Conservation (phyloP, 2,797 vertebrate genomes). For the Semotilus atromaculatus region DNA sequence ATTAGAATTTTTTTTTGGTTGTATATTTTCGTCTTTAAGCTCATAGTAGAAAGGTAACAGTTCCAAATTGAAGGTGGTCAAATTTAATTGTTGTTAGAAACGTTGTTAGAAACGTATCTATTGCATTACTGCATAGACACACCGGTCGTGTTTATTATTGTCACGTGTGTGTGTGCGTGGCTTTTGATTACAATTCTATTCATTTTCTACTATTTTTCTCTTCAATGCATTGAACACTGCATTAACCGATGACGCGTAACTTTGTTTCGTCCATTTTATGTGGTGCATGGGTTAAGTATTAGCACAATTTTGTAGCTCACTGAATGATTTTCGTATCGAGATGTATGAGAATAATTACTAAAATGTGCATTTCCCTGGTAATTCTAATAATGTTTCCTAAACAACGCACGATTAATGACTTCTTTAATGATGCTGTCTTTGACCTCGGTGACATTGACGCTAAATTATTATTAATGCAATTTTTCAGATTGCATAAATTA, state of each 20-base stretch:
- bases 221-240: conserved; percentile 3
- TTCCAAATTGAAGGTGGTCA: neutral
- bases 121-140: neutral
- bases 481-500: neutral
- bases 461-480: neutral
- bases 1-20: neutral
- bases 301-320: neutral
- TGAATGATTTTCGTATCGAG: neutral
- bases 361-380: neutral
- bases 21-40: neutral
- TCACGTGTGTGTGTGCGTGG: neutral
- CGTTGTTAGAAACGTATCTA: neutral
- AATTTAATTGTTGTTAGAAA: neutral
- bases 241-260: neutral
- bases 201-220: neutral
- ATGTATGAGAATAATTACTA: neutral
- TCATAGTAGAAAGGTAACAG: neutral
- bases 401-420: neutral
- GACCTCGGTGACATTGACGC: conserved; percentile 30
- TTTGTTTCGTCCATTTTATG: neutral
- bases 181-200: conserved; percentile 1
- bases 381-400: neutral
- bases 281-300: neutral
- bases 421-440: conserved; percentile 2
- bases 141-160: neutral